phyloP scores from a whole-genome alignment of 1,140 invertebrate species.

The Drosophila pachea region DNA sequence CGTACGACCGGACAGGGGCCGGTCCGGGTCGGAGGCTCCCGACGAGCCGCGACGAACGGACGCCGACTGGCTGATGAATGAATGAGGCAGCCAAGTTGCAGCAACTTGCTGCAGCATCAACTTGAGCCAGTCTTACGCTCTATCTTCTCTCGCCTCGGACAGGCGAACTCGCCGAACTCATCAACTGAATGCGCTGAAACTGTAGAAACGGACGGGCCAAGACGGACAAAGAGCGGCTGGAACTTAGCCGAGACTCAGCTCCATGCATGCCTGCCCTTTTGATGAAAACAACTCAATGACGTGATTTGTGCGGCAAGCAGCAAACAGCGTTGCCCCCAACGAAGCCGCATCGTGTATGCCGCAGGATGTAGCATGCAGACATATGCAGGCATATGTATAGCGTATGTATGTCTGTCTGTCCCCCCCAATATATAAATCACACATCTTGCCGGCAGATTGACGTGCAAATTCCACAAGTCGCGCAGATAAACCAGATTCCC shows the following conservation, averaged over 20 bases:
- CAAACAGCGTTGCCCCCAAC: conserved; percentile 42
- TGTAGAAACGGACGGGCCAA: not conserved
- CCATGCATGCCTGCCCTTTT: conserved; percentile 68
- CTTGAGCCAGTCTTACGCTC: too few relatives aligned
- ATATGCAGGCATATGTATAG: not conserved
- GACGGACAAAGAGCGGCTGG: conserved; percentile 7
- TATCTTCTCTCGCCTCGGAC: conserved; percentile 6
- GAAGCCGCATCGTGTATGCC: conserved; percentile 32
- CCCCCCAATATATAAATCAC: conserved; percentile 69
- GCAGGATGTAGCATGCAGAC: conserved; percentile 25
- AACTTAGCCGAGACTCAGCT: not conserved
- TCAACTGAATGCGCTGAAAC: not conserved
- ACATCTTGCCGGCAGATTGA: conserved; percentile 64
- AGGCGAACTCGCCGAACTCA: not conserved
- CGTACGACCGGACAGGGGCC: conserved; percentile 3
- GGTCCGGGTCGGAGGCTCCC: not conserved
- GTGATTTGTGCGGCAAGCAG: conserved; percentile 63
- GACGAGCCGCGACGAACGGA: not conserved
- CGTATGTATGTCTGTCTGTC: conserved; percentile 13
- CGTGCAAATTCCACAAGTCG: conserved; percentile 61
- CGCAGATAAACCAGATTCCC: not conserved
- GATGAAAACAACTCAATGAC: conserved; percentile 78
- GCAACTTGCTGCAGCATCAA: conserved; percentile 12
- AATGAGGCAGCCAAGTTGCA: conserved; percentile 37
- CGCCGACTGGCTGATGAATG: conserved; percentile 48